phyloP scores from a whole-genome alignment of 30 jellyfish, hydroid and myxozoan genomes.

The Aurelia aurita region DNA sequence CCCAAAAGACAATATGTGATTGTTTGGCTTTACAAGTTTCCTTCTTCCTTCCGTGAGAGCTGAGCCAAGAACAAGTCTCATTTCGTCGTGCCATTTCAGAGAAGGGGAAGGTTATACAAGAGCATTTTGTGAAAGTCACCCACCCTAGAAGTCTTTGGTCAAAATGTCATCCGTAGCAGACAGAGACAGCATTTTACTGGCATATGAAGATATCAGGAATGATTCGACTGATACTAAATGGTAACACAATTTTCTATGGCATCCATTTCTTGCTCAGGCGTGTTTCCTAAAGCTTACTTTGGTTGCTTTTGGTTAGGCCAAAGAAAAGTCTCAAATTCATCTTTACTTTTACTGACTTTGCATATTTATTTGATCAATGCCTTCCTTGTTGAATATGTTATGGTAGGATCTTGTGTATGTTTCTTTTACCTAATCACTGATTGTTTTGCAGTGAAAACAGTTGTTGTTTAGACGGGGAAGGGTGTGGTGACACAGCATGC shows the following conservation, averaged over 20 bases:
- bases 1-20: slow-evolving; percentile 28
- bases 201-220: slow-evolving; percentile 57
- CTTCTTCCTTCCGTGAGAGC: slow-evolving; percentile 64
- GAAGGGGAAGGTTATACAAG: slow-evolving; percentile 6
- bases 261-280: neutral
- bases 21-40: slow-evolving; percentile 10
- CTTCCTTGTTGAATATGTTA: too few relatives aligned
- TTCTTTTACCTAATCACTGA: neutral
- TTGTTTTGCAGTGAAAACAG: neutral
- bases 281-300: neutral
- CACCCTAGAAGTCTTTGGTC: neutral
- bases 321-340: too few relatives aligned
- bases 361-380: too few relatives aligned
- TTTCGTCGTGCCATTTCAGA: neutral
- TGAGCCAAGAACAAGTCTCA: neutral
- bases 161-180: slow-evolving; percentile 37
- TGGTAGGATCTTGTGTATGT: neutral
- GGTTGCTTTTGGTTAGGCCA: slow-evolving; percentile 21
- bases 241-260: slow-evolving; percentile 7
- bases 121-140: neutral
- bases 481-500: too few relatives aligned
- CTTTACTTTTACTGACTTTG: too few relatives aligned
- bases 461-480: too few relatives aligned
- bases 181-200: slow-evolving; percentile 27
- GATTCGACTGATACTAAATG: slow-evolving; percentile 64